phyloP scores from a whole-genome alignment of 2,888 invertebrate species.

The Sesia apiformis region DNA sequence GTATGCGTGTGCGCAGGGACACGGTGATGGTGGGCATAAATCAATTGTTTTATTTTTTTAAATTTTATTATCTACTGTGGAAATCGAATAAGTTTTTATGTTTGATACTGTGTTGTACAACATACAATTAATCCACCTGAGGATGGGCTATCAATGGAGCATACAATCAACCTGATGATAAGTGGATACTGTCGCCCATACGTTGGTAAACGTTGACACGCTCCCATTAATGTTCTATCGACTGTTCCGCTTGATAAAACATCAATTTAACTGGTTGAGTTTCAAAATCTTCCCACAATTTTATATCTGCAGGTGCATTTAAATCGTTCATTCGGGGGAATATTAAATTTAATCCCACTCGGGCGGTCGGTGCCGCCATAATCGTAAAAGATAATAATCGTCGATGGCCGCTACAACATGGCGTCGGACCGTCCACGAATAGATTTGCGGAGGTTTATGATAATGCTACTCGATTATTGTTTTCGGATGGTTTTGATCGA shows the following conservation, averaged over 20 bases:
- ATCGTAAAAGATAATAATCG: slow-evolving; percentile 29
- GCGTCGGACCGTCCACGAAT: slow-evolving; percentile 4
- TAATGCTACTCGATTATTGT: background rate
- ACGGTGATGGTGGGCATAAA: background rate
- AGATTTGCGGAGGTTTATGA: background rate
- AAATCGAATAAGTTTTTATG: no score
- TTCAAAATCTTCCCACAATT: background rate
- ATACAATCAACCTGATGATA: no score
- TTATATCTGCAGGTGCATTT: slow-evolving; percentile 11
- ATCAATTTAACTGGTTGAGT: no score
- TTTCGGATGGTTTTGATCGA: background rate
- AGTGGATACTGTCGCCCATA: no score
- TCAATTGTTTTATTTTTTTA: background rate
- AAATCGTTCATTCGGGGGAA: slow-evolving; percentile 10
- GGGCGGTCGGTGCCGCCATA: slow-evolving; percentile 14
- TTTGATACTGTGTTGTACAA: no score
- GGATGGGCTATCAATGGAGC: no score
- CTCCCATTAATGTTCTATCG: no score
- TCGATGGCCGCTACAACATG: slow-evolving; percentile 17
- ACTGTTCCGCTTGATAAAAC: no score
- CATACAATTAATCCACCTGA: no score
- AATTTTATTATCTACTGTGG: background rate
- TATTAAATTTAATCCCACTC: slow-evolving; percentile 17
- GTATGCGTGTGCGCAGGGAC: background rate
- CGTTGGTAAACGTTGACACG: no score